Base-by-base conservation (phyloP, 2,113 vertebrate genomes). In the Dipodomys spectabilis region DNA sequence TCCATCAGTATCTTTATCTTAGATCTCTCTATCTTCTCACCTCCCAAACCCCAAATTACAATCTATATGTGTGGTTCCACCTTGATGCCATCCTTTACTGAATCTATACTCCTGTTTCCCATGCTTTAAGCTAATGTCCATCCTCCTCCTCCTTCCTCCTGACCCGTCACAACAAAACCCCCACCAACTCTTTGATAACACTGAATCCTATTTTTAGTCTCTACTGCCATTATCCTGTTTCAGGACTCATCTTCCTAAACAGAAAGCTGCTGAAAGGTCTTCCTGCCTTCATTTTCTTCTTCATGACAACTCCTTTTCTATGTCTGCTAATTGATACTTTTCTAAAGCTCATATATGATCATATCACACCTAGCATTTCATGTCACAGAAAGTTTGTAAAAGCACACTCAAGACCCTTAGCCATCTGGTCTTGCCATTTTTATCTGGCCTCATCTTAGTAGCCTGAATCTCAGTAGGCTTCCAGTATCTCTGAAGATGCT, bases 351-450 rank as follows among this genome's bases (percentile, higher is more conserved):
- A n/a, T 84, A 23, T 60, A 1, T 20, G n/a, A 57, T 60, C 39
- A n/a, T 88, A 35, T 89, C 44, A 80, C 18, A 77, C 64, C 39
- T 75, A 67, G 53, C 18, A 81, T 83, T 89, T 94, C 57, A 86
- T 62, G 25, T 35, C 30, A 83, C 35, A 83, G 68, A 81, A 91
- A 82, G 25, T 89, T 65, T 81, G 20, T 75, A 77, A n/a, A 39
- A 83, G 15, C n/a, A 49, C 13, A 30, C 53, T 49, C 53, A 57
- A 53, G 32, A 32, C 45, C 64, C 7, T 28, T 35, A n/a, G 35
- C 27, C 6, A 5, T 82, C 53, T 44, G 28, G 10, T 18, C 69
- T 81, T 65, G 28, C 23, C 25, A 28, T n/a, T 6, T 84, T 57
- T 64, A 28, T 79, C 83, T 62, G 67, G n/a, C 44, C 20, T 85